Evolutionary conservation across 2,113 vertebrate genomes (phyloP).

Genomic region (Nibea coibor): DNA sequence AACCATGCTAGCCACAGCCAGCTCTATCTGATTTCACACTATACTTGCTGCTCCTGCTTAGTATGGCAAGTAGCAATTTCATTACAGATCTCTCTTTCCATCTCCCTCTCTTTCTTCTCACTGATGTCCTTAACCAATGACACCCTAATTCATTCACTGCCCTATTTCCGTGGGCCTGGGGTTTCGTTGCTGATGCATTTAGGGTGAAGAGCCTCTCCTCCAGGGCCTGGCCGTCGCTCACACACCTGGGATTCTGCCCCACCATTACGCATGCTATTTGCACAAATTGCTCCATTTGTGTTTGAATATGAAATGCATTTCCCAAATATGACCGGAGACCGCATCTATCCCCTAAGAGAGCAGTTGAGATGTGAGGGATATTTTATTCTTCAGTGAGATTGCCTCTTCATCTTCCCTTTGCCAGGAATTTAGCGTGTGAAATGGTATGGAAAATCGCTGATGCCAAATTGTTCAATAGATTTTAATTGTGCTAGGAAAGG

Average conservation of each 20-base stretch:
- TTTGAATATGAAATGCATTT: conserved; percentile 77
- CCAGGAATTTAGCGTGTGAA: conserved; percentile 20
- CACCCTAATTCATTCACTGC: conserved; percentile 70
- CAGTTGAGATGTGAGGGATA: conserved; percentile 42
- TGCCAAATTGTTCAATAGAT: conserved; percentile 6
- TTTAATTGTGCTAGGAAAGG: background rate
- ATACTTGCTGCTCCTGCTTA: conserved; percentile 56
- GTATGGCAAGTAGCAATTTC: conserved; percentile 60
- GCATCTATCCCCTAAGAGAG: conserved; percentile 51
- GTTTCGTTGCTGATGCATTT: conserved; percentile 60
- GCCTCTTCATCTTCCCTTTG: conserved; percentile 33
- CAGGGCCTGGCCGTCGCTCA: conserved; percentile 40
- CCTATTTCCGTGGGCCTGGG: conserved; percentile 54
- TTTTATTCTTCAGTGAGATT: conserved; percentile 56
- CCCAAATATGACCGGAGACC: conserved; percentile 52
- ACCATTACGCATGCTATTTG: conserved; percentile 76
- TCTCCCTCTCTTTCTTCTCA: conserved; percentile 34
- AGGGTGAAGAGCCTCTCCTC: conserved; percentile 69
- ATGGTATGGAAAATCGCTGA: conserved; percentile 26
- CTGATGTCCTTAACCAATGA: conserved; percentile 77
- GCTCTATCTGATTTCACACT: conserved; percentile 59
- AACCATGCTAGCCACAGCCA: conserved; percentile 44
- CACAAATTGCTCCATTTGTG: conserved; percentile 82
- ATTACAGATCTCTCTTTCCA: conserved; percentile 42
- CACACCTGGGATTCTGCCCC: conserved; percentile 70